Percentiles rank a stretch among this genome's conserved stretches.
These are phyloP conservation scores for Caenorhabditis auriculariae DNA, from an alignment of 2,888 invertebrate species.

Conservation along the genomic window DNA sequence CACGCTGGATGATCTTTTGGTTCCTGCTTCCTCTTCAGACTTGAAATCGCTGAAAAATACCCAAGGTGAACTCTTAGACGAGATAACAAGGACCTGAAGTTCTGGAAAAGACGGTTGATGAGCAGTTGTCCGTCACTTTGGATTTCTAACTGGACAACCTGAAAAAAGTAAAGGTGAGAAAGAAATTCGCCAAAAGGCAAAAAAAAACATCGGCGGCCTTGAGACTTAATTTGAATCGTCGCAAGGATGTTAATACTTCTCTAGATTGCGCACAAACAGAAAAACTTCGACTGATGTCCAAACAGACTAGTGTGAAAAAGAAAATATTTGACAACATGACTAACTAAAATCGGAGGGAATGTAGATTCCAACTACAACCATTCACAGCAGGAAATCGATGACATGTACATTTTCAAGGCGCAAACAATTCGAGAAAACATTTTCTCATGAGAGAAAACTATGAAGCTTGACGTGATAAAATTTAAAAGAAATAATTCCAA, in stretches of 20 bases:
- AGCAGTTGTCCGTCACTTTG: slow-evolving; percentile 47
- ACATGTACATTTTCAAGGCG: too few species aligned
- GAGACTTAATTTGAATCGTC: too few species aligned
- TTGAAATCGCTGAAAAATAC: slow-evolving; percentile 30
- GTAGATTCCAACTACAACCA: too few species aligned
- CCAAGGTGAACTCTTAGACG: too few species aligned
- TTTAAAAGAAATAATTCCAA: neutral
- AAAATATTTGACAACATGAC: neutral
- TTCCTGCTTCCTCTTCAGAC: slow-evolving; percentile 20
- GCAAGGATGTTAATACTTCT: too few species aligned
- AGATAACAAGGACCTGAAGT: slow-evolving; percentile 27
- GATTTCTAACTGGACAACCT: slow-evolving; percentile 51
- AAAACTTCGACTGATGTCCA: neutral
- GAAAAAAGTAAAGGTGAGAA: slow-evolving; percentile 15
- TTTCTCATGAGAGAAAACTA: too few species aligned
- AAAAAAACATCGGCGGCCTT: too few species aligned
- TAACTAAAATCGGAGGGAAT: neutral
- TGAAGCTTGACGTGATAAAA: too few species aligned
- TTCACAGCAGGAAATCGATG: too few species aligned
- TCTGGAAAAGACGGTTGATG: slow-evolving; percentile 33
- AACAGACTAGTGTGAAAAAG: neutral
- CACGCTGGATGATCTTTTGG: slow-evolving; percentile 19
- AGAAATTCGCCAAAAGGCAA: too few species aligned
- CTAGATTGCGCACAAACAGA: neutral
- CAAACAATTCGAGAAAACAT: too few species aligned